phyloP scores from a whole-genome alignment of 2,113 vertebrate species.

The Corvus hawaiiensis region DNA sequence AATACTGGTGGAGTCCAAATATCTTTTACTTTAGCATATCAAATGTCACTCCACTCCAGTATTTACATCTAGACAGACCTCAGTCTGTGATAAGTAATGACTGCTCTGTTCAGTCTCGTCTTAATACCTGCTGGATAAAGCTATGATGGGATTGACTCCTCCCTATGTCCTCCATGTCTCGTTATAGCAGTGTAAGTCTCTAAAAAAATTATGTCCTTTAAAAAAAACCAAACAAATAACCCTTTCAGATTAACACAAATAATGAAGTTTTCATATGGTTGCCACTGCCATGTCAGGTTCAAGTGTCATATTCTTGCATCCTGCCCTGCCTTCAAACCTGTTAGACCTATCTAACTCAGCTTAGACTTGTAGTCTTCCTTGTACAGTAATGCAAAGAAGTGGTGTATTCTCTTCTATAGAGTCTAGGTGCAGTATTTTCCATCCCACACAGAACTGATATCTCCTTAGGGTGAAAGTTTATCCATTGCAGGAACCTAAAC shows the following conservation, averaged over 20 bases:
- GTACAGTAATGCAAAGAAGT: neutral
- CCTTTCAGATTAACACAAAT: neutral
- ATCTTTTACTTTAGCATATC: neutral
- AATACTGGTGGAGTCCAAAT: neutral
- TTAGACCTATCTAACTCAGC: neutral
- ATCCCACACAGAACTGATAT: neutral
- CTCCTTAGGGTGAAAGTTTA: neutral
- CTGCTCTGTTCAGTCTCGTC: neutral
- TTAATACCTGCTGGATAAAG: neutral
- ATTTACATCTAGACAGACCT: neutral
- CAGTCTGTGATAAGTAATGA: neutral
- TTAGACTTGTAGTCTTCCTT: neutral
- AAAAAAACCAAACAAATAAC: neutral
- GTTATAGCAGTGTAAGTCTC: fast-evolving
- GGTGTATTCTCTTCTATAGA: neutral
- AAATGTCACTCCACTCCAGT: neutral
- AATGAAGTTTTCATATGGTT: neutral
- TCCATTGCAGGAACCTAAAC: neutral
- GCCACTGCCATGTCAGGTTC: neutral
- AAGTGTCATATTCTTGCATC: neutral
- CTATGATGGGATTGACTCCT: neutral
- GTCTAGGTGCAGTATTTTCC: neutral
- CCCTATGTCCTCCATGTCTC: neutral
- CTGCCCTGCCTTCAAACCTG: fast-evolving
- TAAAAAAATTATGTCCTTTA: neutral